phyloP scores from a whole-genome alignment of 2,797 vertebrate genomes.

The Pseudopleuronectes americanus region DNA sequence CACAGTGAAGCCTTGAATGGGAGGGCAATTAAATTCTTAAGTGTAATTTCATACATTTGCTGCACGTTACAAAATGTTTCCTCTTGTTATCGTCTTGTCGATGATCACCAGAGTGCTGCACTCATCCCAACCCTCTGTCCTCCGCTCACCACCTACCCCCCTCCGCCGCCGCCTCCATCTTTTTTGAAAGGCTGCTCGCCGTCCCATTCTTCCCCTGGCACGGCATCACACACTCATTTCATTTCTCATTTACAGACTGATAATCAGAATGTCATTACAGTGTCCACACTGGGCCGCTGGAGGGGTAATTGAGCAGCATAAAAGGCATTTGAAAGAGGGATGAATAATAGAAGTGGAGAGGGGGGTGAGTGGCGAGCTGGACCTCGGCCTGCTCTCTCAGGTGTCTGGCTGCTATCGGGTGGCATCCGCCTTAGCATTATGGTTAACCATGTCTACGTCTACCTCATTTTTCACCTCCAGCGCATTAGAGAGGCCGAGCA shows the following conservation, averaged over 20 bases:
- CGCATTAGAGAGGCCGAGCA: conserved; percentile 65
- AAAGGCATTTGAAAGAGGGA: conserved; percentile 83
- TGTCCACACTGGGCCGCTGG: conserved; percentile 91
- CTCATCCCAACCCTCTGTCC: conserved; percentile 61
- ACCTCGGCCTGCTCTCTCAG: conserved; percentile 78
- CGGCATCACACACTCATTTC: conserved; percentile 92
- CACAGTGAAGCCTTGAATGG: conserved; percentile 84
- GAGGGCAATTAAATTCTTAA: conserved; percentile 84
- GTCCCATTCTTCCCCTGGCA: conserved; percentile 88
- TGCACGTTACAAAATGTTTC: conserved; percentile 76
- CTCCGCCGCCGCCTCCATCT: conserved; percentile 66
- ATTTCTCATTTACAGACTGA: conserved; percentile 98
- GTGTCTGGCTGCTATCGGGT: conserved; percentile 82
- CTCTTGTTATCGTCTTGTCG: conserved; percentile 75
- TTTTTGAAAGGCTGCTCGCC: conserved; percentile 85
- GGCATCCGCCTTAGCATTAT: conserved; percentile 74
- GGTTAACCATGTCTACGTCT: conserved; percentile 76
- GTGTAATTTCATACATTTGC: conserved; percentile 82
- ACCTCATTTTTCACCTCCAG: conserved; percentile 70
- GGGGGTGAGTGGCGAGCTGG: conserved; percentile 68
- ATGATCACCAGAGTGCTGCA: conserved; percentile 68
- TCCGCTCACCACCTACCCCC: conserved; percentile 54
- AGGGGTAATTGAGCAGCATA: conserved; percentile 94
- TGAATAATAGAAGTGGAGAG: conserved; percentile 81
- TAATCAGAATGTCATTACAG: conserved; percentile 99